Conservation (phyloP, 2,888 invertebrate species). For the Seira ritae region DNA sequence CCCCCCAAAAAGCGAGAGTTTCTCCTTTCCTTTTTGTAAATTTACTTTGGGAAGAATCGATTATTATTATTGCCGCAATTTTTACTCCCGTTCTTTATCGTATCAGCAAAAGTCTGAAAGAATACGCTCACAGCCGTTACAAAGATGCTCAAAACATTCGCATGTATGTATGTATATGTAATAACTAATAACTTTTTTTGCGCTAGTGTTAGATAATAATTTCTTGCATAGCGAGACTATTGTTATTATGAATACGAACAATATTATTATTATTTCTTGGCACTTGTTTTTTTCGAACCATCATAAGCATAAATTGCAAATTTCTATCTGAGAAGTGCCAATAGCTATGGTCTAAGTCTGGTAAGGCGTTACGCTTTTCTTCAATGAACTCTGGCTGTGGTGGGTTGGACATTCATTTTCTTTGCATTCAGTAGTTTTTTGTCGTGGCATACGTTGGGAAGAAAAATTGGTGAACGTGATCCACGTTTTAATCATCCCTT, state of each 20-base stretch:
- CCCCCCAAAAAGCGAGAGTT: constrained; percentile 38
- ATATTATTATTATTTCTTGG: background rate
- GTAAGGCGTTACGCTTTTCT: background rate
- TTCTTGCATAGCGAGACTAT: too few species aligned
- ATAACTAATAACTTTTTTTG: too few species aligned
- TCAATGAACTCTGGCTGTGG: background rate
- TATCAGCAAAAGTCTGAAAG: too few species aligned
- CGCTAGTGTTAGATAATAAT: too few species aligned
- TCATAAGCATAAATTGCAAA: background rate
- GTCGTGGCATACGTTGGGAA: background rate
- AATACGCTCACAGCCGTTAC: too few species aligned
- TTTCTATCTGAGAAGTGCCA: background rate
- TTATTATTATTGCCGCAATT: too few species aligned
- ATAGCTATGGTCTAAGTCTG: background rate
- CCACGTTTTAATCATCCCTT: constrained; percentile 50
- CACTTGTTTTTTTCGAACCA: background rate
- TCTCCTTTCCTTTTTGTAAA: background rate
- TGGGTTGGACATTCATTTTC: background rate
- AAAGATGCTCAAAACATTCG: too few species aligned
- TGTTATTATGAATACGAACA: too few species aligned
- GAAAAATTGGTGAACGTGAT: constrained; percentile 41
- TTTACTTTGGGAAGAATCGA: background rate
- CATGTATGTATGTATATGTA: too few species aligned
- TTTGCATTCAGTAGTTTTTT: background rate
- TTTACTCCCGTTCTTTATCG: too few species aligned